phyloP scores from a whole-genome alignment of 1,140 invertebrate genomes.

The Cryptotermes secundus region DNA sequence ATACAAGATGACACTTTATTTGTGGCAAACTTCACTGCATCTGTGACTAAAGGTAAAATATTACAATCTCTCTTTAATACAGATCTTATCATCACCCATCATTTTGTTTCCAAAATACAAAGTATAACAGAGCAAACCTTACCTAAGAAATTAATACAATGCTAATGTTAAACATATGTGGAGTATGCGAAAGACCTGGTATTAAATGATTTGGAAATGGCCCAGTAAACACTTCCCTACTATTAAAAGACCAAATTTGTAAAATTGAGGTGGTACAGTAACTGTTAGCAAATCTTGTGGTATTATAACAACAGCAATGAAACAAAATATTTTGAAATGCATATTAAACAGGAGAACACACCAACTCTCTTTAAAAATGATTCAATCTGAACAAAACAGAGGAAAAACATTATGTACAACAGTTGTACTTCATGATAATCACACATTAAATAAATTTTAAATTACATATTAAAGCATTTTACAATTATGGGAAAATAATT shows the following conservation, averaged over 20 bases:
- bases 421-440: slow-evolving; percentile 6
- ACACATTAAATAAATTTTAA: slow-evolving; percentile 14
- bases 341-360: slow-evolving; percentile 3
- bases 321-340: slow-evolving; percentile 8
- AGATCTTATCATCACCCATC: background rate
- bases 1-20: background rate
- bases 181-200: background rate
- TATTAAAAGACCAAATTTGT: slow-evolving; percentile 2
- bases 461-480: slow-evolving; percentile 21
- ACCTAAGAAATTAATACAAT: slow-evolving; percentile 1
- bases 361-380: background rate
- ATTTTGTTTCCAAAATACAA: background rate
- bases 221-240: slow-evolving; percentile 1
- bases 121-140: background rate
- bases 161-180: background rate
- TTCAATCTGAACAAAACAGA: background rate
- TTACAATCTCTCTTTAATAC: slow-evolving; percentile 1
- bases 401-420: background rate
- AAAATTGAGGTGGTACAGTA: background rate
- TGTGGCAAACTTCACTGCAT: background rate
- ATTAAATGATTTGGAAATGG: slow-evolving; percentile 14
- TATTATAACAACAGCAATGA: background rate
- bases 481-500: slow-evolving; percentile 18
- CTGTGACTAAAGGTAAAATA: slow-evolving; percentile 7
- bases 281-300: background rate